Conservation (phyloP, 2,888 invertebrate species). For the Lasioglossum marginatum region DNA sequence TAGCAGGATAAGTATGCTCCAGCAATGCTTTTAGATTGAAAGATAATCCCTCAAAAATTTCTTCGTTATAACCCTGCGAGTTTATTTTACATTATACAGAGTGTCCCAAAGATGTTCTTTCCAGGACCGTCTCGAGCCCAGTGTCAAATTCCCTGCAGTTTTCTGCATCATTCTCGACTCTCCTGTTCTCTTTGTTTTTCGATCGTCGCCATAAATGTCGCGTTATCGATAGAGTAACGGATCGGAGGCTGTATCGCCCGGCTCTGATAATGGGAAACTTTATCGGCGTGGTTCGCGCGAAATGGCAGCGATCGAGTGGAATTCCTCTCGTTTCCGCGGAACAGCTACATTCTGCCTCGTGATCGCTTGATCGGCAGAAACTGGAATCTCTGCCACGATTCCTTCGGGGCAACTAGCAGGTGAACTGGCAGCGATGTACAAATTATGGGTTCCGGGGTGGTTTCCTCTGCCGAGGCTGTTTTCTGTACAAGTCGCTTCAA, state of each 20-base stretch:
- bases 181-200: background rate
- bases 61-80: too few relatives aligned
- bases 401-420: background rate
- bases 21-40: too few relatives aligned
- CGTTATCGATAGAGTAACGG: constrained; percentile 2
- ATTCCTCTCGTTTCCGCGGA: background rate
- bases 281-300: background rate
- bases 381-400: background rate
- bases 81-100: too few relatives aligned
- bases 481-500: background rate
- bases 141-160: background rate
- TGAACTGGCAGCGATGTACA: background rate
- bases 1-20: too few relatives aligned
- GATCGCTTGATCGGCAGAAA: background rate
- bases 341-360: background rate
- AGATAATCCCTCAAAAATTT: too few relatives aligned
- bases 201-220: constrained; percentile 6
- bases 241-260: background rate
- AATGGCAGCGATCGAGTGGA: constrained; percentile 3
- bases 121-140: background rate
- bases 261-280: background rate
- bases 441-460: background rate
- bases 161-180: background rate
- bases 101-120: background rate
- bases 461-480: background rate